Evolutionary conservation across 2,888 invertebrate species (phyloP), one percentile per base, ranked within the genome.

Genomic region (Drosophila bunnanda): DNA sequence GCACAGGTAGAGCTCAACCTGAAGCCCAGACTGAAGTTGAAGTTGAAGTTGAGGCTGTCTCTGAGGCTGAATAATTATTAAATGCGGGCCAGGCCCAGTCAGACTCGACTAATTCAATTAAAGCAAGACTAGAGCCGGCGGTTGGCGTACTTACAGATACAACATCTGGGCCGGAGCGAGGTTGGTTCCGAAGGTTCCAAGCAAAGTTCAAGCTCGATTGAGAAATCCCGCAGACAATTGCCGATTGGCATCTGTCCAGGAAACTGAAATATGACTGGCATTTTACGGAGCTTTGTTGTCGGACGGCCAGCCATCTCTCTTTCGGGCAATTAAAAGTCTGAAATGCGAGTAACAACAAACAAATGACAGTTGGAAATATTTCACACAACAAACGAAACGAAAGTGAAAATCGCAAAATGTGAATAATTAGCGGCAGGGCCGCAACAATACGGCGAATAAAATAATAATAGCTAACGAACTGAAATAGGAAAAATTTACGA

Each of bases 301-400:
- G 50, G 50, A 20, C 9, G 8, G 32, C 8, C 30, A 15, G 50
- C 48, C 46, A 70, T 70, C 58, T 57, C 71, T 56, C 44, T 70
- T 56, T 39, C 78, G 70, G 71, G 77, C 86, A 89, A 89, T 87
- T 83, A 87, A 84, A 73, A 75, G 79, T 81, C 79, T 72, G 85
- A 83, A 89, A 87, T 87, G 79, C 79, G 85, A 78, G 77, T 78
- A 87, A 68, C 89, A 75, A 88, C 82, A 88, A 80, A 86, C 75
- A 88, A 88, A 82, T 86, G 83, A 85, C 88, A 82, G 78, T 74
- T 77, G 75, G 56, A 54, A 57, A 55, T 52, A 76, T 67, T 89
- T 84, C 88, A 82, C 88, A 89, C 84, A 84, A 79, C 89, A 85
- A 89, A 84, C 70, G 89, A 84, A 84, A 84, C 70, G 89, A 84